phyloP scores from a whole-genome alignment of 2,113 vertebrate species.

The Cynocephalus volans region DNA sequence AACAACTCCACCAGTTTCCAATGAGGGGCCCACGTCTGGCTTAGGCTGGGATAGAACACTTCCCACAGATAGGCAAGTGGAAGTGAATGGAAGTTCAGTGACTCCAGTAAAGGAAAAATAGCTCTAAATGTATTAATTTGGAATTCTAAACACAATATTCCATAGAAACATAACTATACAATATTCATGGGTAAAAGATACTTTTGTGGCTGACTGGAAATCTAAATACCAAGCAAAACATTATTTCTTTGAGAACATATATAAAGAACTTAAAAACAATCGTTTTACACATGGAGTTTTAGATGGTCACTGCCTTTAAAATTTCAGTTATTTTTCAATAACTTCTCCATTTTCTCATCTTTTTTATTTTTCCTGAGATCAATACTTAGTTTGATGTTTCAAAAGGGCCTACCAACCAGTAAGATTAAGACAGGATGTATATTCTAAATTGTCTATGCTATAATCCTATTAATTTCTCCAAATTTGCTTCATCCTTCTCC shows the following conservation, averaged over 20 bases:
- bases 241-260: not conserved
- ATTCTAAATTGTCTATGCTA: not conserved
- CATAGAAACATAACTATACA: not conserved
- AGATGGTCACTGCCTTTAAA: not conserved
- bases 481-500: conserved; percentile 19
- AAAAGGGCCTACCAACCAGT: not conserved
- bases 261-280: not conserved
- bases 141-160: conserved; percentile 21
- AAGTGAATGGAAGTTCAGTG: not conserved
- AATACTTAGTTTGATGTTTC: not conserved
- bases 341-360: not conserved
- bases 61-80: not conserved
- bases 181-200: not conserved
- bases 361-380: not conserved
- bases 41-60: not conserved
- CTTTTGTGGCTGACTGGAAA: not conserved
- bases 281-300: not conserved
- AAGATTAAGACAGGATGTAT: not conserved
- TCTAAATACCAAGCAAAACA: conserved; percentile 18
- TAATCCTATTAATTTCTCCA: not conserved
- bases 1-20: not conserved
- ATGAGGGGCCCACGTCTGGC: not conserved
- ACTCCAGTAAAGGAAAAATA: not conserved
- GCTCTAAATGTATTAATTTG: not conserved
- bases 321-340: conserved; percentile 8